These are phyloP conservation scores for Cephus pygmeus DNA, from an alignment of 2,888 invertebrate genomes.

Conservation along the genomic window DNA sequence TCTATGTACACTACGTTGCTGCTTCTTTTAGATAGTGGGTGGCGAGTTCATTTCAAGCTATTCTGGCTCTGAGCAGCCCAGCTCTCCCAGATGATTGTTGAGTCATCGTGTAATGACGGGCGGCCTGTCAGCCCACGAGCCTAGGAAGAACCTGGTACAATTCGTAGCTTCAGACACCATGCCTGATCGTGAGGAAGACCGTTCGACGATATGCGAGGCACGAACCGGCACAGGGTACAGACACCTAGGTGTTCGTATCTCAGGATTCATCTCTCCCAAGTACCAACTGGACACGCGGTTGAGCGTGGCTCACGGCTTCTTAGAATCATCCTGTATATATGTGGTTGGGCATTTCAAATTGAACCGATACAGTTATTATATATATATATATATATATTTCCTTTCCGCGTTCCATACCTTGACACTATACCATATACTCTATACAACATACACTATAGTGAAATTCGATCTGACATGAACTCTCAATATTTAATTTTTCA, in stretches of 20 bases:
- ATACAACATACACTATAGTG: no score
- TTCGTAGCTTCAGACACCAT: conserved; percentile 38
- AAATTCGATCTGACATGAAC: no score
- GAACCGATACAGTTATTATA: conserved; percentile 2
- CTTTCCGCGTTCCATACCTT: no score
- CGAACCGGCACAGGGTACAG: conserved; percentile 29
- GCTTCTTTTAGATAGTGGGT: background rate
- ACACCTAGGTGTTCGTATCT: conserved; percentile 35
- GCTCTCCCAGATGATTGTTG: conserved; percentile 16
- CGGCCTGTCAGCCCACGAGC: conserved; percentile 56
- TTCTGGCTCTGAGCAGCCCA: background rate
- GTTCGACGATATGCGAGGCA: conserved; percentile 34
- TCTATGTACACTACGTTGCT: no score
- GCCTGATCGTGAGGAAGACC: conserved; percentile 27
- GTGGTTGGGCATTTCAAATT: conserved; percentile 16
- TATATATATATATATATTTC: no score
- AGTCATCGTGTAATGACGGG: conserved; percentile 66
- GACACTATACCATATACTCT: no score
- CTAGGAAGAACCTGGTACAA: conserved; percentile 41
- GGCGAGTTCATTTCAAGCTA: background rate
- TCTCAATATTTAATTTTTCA: no score
- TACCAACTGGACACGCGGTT: conserved; percentile 3
- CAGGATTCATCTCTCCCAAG: conserved; percentile 15
- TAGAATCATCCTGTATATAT: conserved; percentile 26
- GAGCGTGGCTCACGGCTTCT: conserved; percentile 25